Evolutionary conservation across 2,888 invertebrate species (phyloP).

Genomic region (Colostygia pectinataria): DNA sequence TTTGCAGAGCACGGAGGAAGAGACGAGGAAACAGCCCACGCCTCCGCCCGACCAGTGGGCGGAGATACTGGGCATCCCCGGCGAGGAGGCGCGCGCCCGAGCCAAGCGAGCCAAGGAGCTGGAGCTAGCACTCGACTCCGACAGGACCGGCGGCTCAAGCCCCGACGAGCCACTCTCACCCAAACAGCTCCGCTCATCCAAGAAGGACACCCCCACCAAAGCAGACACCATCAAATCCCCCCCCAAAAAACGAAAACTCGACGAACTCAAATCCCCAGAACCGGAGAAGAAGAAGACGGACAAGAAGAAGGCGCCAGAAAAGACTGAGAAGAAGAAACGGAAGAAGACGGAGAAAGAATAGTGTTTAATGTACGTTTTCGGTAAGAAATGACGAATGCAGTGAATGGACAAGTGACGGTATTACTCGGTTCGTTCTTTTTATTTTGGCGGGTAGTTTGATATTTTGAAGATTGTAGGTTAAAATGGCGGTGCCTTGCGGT

Average conservation of each 20-base stretch:
- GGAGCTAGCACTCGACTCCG: neutral
- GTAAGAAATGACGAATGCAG: constrained; percentile 45
- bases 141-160: constrained; percentile 17
- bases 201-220: constrained; percentile 55
- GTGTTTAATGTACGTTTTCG: constrained; percentile 72
- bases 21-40: constrained; percentile 69
- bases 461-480: constrained; percentile 27
- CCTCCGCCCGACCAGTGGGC: constrained; percentile 78
- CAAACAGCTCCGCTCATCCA: constrained; percentile 64
- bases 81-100: constrained; percentile 42
- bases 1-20: constrained; percentile 45
- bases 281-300: constrained; percentile 45
- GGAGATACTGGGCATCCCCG: constrained; percentile 74
- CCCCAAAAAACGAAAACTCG: constrained; percentile 60
- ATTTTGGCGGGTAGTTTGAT: constrained; percentile 39
- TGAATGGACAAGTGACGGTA: constrained; percentile 31
- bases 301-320: constrained; percentile 47
- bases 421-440: constrained; percentile 20
- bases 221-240: constrained; percentile 55
- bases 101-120: constrained; percentile 25
- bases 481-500: constrained; percentile 14
- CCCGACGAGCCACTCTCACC: constrained; percentile 49
- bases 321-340: constrained; percentile 45
- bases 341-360: constrained; percentile 76
- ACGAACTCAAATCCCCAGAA: constrained; percentile 54